Evolutionary conservation across 2,797 vertebrate genomes (phyloP), one percentile per base, ranked within the genome.

Genomic region (Ambastaia sidthimunki): DNA sequence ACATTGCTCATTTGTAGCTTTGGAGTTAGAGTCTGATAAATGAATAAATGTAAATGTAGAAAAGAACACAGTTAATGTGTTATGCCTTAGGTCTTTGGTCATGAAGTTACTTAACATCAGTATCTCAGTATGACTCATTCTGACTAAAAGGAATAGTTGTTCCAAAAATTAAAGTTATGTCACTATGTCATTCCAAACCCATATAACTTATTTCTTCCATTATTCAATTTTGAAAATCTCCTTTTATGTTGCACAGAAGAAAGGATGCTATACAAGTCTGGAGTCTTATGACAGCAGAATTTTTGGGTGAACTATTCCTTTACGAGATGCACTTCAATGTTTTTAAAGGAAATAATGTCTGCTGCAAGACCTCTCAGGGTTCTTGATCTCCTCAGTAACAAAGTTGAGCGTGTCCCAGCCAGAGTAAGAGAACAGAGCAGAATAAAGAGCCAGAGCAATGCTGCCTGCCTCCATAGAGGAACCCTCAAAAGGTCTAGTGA

Each of bases 321-420:
- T 44, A 44, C 2, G 9, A 44, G 41, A 18, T 50, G 15, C 5
- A 50, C 15, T 50, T 50, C 3, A 50, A 50, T 15, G 15, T 50
- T 15, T 13, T 50, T 50, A 10, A 55, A 12, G 2, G 34, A 34
- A 21, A 48, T 34, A 11, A 1, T 21, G 31, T 65, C 31, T 41
- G 13, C 83, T 5, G n/a, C 2, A 5, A 83, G 86, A 96, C 95
- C 94, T 95, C 75, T 96, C 82, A 0, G 95, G 95, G 73, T 96
- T 95, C 90, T 95, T 75, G 82, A 98, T 96, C 89, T 97, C 95
- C 87, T 97, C 95, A 0, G 96, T 96, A 80, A 98, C 94, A 4
- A 95, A 97, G 90, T 97, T 97, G 80, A 97, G 92, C 0, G 95
- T 96, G 81, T 97, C 95, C 95, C 95, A 96, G 75, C 96, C 95